Conservation (phyloP, 2,113 vertebrate genomes). For the Otolemur garnettii region DNA sequence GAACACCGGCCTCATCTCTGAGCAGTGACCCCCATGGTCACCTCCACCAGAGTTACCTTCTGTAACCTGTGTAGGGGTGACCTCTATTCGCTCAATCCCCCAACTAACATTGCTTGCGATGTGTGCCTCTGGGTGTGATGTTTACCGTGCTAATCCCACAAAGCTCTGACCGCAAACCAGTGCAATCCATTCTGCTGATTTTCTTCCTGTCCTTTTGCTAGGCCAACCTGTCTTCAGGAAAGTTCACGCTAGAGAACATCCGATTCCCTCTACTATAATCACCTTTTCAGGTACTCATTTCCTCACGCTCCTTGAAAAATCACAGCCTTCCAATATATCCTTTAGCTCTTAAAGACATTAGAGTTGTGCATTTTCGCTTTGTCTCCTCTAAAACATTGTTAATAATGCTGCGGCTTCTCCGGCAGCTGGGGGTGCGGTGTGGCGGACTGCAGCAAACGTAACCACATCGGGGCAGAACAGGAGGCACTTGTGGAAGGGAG, state of each 20-base stretch:
- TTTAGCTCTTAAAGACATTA: slow-evolving; percentile 5
- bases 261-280: slow-evolving; percentile 90
- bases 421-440: not conserved
- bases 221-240: slow-evolving; percentile 93
- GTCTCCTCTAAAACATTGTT: not conserved
- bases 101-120: slow-evolving; percentile 55
- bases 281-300: slow-evolving; percentile 90
- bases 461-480: not conserved
- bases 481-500: not conserved
- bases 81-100: not conserved
- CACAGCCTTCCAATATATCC: not conserved
- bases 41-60: not conserved
- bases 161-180: rapidly evolving
- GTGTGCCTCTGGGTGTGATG: slow-evolving; percentile 63
- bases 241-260: slow-evolving; percentile 92
- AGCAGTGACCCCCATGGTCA: not conserved
- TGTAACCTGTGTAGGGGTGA: not conserved
- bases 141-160: slow-evolving; percentile 80
- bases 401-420: not conserved
- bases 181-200: slow-evolving; percentile 74
- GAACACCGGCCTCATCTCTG: not conserved
- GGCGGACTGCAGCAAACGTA: not conserved
- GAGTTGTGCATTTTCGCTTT: not conserved
- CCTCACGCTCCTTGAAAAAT: slow-evolving; percentile 45
- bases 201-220: slow-evolving; percentile 87